These are phyloP conservation scores for Vombatus ursinus DNA, from an alignment of 2,113 vertebrate genomes.

Conservation along the genomic window DNA sequence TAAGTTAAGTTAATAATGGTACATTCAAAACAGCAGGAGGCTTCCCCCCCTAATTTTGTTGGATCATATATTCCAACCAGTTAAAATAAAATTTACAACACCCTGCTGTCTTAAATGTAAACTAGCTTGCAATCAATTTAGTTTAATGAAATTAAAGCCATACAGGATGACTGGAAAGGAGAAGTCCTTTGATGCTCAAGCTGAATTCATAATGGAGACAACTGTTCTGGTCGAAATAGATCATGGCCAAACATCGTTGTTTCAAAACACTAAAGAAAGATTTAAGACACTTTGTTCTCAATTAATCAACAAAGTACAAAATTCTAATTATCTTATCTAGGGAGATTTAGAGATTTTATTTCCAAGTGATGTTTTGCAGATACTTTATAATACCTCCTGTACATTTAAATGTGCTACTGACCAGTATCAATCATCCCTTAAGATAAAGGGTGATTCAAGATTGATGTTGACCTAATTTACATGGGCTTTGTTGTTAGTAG, in stretches of 20 bases:
- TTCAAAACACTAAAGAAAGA: slow-evolving; percentile 67
- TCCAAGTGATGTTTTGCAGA: slow-evolving; percentile 47
- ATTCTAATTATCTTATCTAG: slow-evolving; percentile 74
- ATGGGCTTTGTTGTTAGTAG: slow-evolving; percentile 38
- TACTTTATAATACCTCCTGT: slow-evolving; percentile 27
- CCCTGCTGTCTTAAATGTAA: slow-evolving; percentile 68
- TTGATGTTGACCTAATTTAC: slow-evolving; percentile 26
- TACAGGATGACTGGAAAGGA: slow-evolving; percentile 54
- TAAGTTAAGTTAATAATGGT: slow-evolving; percentile 61
- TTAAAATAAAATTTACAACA: slow-evolving; percentile 81
- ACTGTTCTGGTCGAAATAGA: slow-evolving; percentile 66
- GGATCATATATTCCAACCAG: slow-evolving; percentile 62
- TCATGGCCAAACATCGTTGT: slow-evolving; percentile 60
- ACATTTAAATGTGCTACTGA: slow-evolving; percentile 50
- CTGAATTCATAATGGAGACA: slow-evolving; percentile 70
- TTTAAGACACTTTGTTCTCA: slow-evolving; percentile 65
- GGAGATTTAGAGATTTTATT: slow-evolving; percentile 62
- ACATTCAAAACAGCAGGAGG: slow-evolving; percentile 51
- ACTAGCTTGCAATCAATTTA: slow-evolving; percentile 73
- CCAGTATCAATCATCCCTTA: slow-evolving; percentile 58
- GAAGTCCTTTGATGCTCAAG: slow-evolving; percentile 59
- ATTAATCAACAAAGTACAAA: slow-evolving; percentile 70
- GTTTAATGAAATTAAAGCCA: slow-evolving; percentile 80
- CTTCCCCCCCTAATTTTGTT: slow-evolving; percentile 63
- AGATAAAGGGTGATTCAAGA: slow-evolving; percentile 36